Conservation (phyloP, 2,888 invertebrate genomes). For the Cryptus viduatorius region DNA sequence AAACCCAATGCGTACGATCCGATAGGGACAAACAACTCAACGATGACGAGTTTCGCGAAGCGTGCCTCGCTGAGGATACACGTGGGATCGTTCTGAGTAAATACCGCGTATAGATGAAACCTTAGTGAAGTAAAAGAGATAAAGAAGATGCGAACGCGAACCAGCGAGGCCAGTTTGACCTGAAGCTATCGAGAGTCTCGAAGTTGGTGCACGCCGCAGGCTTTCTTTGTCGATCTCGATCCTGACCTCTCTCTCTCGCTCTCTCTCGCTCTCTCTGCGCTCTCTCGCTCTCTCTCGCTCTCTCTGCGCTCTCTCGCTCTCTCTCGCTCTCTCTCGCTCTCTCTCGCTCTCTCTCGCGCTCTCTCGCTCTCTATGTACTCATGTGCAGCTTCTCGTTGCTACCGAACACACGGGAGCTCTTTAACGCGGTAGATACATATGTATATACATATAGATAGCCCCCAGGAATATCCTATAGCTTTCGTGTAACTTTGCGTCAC, state of each 20-base stretch:
- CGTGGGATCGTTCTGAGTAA: slow-evolving; percentile 6
- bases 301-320: neutral
- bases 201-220: slow-evolving; percentile 24
- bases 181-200: slow-evolving; percentile 8
- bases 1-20: slow-evolving; percentile 1
- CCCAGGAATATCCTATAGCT: slow-evolving; percentile 34
- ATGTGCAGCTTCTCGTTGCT: slow-evolving; percentile 9
- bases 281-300: neutral
- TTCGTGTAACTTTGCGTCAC: slow-evolving; percentile 50
- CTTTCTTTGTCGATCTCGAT: slow-evolving; percentile 44
- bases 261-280: neutral
- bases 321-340: neutral
- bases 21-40: slow-evolving; percentile 35
- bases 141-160: neutral
- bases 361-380: neutral
- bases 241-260: neutral
- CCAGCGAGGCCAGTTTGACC: slow-evolving; percentile 9
- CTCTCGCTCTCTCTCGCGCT: neutral
- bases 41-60: slow-evolving; percentile 18
- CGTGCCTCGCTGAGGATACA: neutral
- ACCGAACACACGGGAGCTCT: slow-evolving; percentile 38
- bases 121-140: neutral
- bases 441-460: neutral
- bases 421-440: neutral
- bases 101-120: neutral